phyloP scores from a whole-genome alignment of 2,888 invertebrate genomes.

The Synanthedon andrenaeformis region DNA sequence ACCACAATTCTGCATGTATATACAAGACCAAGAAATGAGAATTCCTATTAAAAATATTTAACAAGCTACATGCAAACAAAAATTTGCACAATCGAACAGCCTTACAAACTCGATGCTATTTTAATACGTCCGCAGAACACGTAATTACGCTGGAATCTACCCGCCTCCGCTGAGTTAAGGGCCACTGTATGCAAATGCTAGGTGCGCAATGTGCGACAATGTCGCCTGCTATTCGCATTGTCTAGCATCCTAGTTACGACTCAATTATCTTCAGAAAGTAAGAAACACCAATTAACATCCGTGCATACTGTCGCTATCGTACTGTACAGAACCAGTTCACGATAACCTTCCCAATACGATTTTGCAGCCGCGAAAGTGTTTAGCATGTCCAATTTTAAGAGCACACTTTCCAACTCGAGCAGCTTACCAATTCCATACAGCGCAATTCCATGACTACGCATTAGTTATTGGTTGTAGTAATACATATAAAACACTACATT shows the following conservation, averaged over 20 bases:
- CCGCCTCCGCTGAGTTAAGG: conserved; percentile 17
- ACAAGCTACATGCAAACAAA: not conserved
- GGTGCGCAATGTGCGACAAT: conserved; percentile 25
- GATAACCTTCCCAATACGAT: not conserved
- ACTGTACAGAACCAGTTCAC: conserved; percentile 11
- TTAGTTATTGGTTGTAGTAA: too few relatives aligned
- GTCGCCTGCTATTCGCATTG: conserved; percentile 38
- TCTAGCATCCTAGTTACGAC: conserved; percentile 43
- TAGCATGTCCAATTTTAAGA: too few relatives aligned
- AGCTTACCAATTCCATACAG: too few relatives aligned
- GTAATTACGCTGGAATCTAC: conserved; percentile 24
- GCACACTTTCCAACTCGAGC: too few relatives aligned
- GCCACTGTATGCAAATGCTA: conserved; percentile 41
- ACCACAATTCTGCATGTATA: too few relatives aligned
- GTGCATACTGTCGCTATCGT: conserved; percentile 38
- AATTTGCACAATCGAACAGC: conserved; percentile 3
- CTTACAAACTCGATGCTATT: conserved; percentile 16
- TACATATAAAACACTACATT: too few relatives aligned
- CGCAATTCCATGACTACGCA: too few relatives aligned
- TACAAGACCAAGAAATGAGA: not conserved
- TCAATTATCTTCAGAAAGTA: conserved; percentile 51
- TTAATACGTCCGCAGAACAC: conserved; percentile 8
- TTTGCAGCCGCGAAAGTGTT: not conserved
- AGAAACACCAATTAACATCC: conserved; percentile 55
- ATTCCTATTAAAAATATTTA: not conserved